Base-by-base conservation (phyloP, 2,888 invertebrate species). In the Eupithecia subumbrata region DNA sequence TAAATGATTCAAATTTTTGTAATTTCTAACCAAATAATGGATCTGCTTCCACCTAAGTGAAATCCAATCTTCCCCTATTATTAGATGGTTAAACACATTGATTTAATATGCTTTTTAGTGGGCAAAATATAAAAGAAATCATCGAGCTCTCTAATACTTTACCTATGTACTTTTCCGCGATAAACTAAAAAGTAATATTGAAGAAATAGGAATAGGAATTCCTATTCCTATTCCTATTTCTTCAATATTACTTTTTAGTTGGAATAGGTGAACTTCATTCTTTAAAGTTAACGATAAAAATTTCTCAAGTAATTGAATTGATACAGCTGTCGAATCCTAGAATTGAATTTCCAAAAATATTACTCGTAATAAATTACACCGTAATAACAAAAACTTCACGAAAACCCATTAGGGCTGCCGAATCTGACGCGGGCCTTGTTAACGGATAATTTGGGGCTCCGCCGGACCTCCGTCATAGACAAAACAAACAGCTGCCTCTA, bases 401-500 rank as follows among this genome's bases (percentile, higher is more conserved):
- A 93, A 94, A 95, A 92, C 91, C 94, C 93, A 95, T 95, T 94
- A 95, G 91, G 93, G 92, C 95, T 95, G 95, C 93, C 91, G 94
- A 95, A 95, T 94, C 94, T 95, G 94, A 95, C 95, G 93, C 95
- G 93, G 90, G 90, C 88, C 95, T 94, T 94, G 95, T 94, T 95
- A 94, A 93, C 92, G 93, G 91, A 93, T 91, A 92, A 95, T 94
- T 92, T 92, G 92, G 90, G 88, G 88, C 88, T 86, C 84, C 83
- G 86, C 84, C 83, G 86, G 95, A 95, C 95, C 95, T 94, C 93
- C 94, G 88, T 93, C 95, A 95, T 95, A 94, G 95, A 94, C 93
- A 93, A 94, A 94, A 94, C 93, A 94, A 94, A 94, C 95, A 94
- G 92, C 95, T 94, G 94, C 94, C 92, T 83, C 88, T 82, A 87